Evolutionary conservation across 2,113 vertebrate genomes (phyloP), one percentile per base, ranked within the genome.

Genomic region (Tricholaema leucomelas): DNA sequence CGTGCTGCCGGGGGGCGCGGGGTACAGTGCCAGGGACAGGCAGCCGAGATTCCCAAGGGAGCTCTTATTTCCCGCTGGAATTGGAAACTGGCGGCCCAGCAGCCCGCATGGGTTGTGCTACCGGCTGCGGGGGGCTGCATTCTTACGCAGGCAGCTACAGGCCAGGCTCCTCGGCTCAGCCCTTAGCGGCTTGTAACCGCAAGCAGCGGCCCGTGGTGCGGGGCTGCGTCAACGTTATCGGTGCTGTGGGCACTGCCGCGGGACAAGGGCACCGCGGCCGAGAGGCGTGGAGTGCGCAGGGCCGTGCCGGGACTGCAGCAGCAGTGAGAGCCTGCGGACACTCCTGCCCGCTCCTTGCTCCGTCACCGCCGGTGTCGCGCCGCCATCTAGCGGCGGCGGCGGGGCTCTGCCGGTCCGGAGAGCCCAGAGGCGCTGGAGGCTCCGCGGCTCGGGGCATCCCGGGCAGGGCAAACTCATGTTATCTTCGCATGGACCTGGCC

Each of bases 101-200:
- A 56, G 33, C 27, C 40, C 6, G 27, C 3, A 4, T 2, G 38
- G 7, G 23, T 10, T 10, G n/a, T 17, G 58, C 30, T 6, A 31
- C 12, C 7, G 33, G 61, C 36, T 61, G 60, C 11, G 12, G 19
- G 63, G 16, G 38, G 27, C 63, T 17, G 36, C 25, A 19, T 13
- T 8, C 27, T 38, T 28, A 18, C 27, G 27, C 16, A 12, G 33
- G 18, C 56, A n/a, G 30, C 42, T 23, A 23, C 23, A 23, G 2
- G 21, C 4, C 18, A 33, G 6, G 27, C 17, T n/a, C 46, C 58
- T 12, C 1, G 8, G 6, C 23, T 23, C 48, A 8, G 15, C n/a
- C 66, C 2, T 4, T 8, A 2, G 3, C 15, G n/a, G 2, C 23
- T 30, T 15, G 4, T 15, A 28, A 28, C 33, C 4, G 24, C 2